Percentiles rank a stretch among this genome's conserved stretches.
Evolutionary conservation across 1,140 invertebrate genomes (phyloP).

Genomic region (Lutraria rhynchaena): DNA sequence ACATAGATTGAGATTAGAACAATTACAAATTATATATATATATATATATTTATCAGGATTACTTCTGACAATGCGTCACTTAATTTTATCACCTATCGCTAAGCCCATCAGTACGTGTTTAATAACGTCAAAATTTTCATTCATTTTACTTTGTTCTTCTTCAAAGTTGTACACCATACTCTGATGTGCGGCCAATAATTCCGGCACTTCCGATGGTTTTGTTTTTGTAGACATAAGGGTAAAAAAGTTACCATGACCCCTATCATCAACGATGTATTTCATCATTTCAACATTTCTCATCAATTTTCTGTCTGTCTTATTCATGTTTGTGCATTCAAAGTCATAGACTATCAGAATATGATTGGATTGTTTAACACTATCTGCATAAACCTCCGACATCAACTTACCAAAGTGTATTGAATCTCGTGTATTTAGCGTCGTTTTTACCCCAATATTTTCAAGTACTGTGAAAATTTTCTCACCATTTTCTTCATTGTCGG

Average conservation of each 20-base stretch:
- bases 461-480: neutral
- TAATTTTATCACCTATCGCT: no score
- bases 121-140: no score
- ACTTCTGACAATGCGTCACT: no score
- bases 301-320: neutral
- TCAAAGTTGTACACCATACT: no score
- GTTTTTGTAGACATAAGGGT: neutral
- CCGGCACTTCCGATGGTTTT: no score
- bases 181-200: no score
- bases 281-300: neutral
- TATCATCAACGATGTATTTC: neutral
- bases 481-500: neutral
- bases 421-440: slow-evolving; percentile 2
- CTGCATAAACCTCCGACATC: neutral
- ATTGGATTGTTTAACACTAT: neutral
- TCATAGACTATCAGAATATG: slow-evolving; percentile 29
- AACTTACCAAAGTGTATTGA: neutral
- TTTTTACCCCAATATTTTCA: neutral
- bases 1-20: no score
- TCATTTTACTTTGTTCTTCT: no score
- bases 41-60: no score
- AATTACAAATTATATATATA: no score
- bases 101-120: no score
- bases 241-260: slow-evolving; percentile 7
- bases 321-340: neutral